Conservation (phyloP, 2,888 invertebrate genomes). For the Plagiodera versicolora region DNA sequence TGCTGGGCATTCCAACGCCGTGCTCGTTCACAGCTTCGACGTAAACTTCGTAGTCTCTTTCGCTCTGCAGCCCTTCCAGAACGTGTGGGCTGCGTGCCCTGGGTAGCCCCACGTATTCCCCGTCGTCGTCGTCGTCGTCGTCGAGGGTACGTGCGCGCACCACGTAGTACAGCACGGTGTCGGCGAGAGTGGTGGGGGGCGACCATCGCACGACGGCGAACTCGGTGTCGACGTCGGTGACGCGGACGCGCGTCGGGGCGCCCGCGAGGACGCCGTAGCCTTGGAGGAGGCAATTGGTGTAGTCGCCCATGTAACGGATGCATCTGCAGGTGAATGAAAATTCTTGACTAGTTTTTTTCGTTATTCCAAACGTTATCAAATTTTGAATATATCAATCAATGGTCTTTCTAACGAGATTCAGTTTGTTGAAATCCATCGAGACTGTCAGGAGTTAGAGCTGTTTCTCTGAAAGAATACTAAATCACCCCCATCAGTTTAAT, state of each 20-base stretch:
- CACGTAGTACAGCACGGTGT: constrained; percentile 64
- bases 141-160: constrained; percentile 51
- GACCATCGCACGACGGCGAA: constrained; percentile 82
- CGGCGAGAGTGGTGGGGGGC: constrained; percentile 68
- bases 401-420: too few species aligned
- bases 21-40: constrained; percentile 79
- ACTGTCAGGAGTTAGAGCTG: too few species aligned
- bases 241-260: constrained; percentile 68
- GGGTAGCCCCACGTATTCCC: constrained; percentile 50
- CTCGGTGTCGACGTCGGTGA: constrained; percentile 73
- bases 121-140: constrained; percentile 42
- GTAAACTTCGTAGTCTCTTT: constrained; percentile 78
- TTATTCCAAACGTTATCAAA: too few species aligned
- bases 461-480: too few species aligned
- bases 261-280: constrained; percentile 83
- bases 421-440: too few species aligned
- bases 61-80: constrained; percentile 71
- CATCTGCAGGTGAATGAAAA: constrained; percentile 63
- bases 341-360: too few species aligned
- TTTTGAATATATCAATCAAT: neutral
- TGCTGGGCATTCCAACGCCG: constrained; percentile 76
- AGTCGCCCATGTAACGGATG: constrained; percentile 78
- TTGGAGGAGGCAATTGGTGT: constrained; percentile 80
- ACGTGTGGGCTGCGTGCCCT: constrained; percentile 71
- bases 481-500: too few species aligned